phyloP scores from a whole-genome alignment of 2,888 invertebrate species.

The Drosophila limbata region DNA sequence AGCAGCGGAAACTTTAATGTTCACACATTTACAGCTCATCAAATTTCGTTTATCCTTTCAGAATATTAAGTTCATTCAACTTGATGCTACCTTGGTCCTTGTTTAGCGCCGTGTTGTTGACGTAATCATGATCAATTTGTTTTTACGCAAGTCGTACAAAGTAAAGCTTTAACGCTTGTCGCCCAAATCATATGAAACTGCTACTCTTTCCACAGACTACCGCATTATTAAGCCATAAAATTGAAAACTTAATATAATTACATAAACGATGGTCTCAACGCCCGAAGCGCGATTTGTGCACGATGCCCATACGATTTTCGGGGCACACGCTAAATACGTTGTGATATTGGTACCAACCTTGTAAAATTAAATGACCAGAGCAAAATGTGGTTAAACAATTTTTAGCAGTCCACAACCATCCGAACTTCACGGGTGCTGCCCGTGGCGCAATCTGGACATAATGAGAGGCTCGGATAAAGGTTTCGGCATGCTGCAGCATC shows the following conservation, averaged over 20 bases:
- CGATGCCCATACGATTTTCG: conserved; percentile 52
- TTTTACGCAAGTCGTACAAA: conserved; percentile 33
- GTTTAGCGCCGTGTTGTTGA: conserved; percentile 67
- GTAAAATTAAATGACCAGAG: conserved; percentile 69
- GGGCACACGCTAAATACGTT: conserved; percentile 56
- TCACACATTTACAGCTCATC: conserved; percentile 77
- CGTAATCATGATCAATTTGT: conserved; percentile 75
- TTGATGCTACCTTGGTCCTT: conserved; percentile 37
- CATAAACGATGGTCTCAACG: conserved; percentile 73
- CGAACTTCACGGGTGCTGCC: conserved; percentile 20
- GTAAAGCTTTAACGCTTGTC: conserved; percentile 71
- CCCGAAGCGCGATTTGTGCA: conserved; percentile 50
- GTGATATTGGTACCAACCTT: conserved; percentile 35
- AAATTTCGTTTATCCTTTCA: conserved; percentile 62
- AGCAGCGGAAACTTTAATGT: conserved; percentile 72
- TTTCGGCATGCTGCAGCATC: conserved; percentile 24
- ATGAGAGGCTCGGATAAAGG: conserved; percentile 32
- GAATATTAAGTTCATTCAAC: conserved; percentile 74
- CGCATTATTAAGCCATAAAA: conserved; percentile 81
- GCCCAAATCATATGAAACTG: conserved; percentile 53
- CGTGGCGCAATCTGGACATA: conserved; percentile 45
- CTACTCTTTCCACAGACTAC: conserved; percentile 37
- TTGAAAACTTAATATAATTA: conserved; percentile 82
- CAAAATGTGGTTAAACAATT: conserved; percentile 56
- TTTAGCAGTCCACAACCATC: conserved; percentile 17